phyloP scores from a whole-genome alignment of 2,888 invertebrate genomes.

The Anaspis maculata region DNA sequence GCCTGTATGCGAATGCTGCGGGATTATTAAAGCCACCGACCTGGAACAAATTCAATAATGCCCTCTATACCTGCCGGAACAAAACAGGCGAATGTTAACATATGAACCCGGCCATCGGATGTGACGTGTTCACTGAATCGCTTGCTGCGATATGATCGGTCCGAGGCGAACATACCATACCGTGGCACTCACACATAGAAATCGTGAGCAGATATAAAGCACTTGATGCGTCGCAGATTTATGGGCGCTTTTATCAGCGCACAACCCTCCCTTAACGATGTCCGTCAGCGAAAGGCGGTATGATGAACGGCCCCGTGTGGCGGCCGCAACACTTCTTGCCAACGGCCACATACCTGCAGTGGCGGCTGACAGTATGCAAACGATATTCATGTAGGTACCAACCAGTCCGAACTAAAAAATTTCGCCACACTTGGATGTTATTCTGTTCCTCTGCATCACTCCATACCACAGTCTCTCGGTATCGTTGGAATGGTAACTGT shows the following conservation, averaged over 20 bases:
- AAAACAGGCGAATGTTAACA: conserved; percentile 16
- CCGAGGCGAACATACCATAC: too few species aligned
- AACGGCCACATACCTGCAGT: conserved; percentile 25
- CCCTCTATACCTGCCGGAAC: conserved; percentile 21
- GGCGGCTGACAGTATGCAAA: too few species aligned
- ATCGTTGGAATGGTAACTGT: too few species aligned
- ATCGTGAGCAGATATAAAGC: conserved; percentile 36
- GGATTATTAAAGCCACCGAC: conserved; percentile 24
- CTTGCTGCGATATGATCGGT: conserved; percentile 28
- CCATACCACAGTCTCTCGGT: too few species aligned
- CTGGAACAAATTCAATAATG: conserved; percentile 23
- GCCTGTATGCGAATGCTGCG: too few species aligned
- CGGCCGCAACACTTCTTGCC: conserved; percentile 34
- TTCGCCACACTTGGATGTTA: too few species aligned
- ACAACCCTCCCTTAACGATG: conserved; percentile 37
- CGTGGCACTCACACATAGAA: too few species aligned
- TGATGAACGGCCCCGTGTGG: conserved; percentile 33
- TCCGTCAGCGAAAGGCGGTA: conserved; percentile 32
- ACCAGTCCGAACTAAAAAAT: too few species aligned
- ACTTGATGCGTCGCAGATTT: conserved; percentile 35
- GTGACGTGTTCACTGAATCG: conserved; percentile 32
- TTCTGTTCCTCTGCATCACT: too few species aligned
- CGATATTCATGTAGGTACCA: too few species aligned
- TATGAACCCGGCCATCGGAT: conserved; percentile 27
- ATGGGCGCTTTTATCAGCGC: conserved; percentile 38